A percentile compares a stretch with the other conserved stretches of the same genome.
These are phyloP conservation scores for Euwallacea similis DNA, from an alignment of 1,140 invertebrate species.

Conservation along the genomic window DNA sequence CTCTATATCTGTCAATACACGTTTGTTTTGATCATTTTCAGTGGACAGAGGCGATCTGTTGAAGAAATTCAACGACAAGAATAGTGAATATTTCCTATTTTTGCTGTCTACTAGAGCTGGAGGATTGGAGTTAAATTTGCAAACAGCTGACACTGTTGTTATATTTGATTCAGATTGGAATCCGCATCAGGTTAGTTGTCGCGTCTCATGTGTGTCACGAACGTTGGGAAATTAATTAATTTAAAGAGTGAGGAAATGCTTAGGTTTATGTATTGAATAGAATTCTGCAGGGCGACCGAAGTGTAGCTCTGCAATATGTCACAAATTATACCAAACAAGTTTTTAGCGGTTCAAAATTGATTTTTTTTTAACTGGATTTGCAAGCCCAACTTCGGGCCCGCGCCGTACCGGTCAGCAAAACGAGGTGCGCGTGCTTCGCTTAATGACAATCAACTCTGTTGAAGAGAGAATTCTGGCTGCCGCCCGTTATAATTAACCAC, in stretches of 20 bases:
- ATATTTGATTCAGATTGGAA: slow-evolving; percentile 99
- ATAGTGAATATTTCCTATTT: slow-evolving; percentile 94
- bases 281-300: no score
- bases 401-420: slow-evolving; percentile 98
- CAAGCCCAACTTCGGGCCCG: slow-evolving; percentile 99
- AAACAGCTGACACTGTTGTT: slow-evolving; percentile 97
- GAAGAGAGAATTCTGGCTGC: slow-evolving; percentile 98
- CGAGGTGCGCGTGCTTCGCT: slow-evolving; percentile 92
- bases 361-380: slow-evolving; percentile 69
- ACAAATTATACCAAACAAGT: no score
- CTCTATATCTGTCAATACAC: neutral
- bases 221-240: neutral
- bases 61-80: slow-evolving; percentile 87
- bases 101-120: slow-evolving; percentile 95
- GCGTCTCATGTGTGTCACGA: neutral
- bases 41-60: slow-evolving; percentile 95
- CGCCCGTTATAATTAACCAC: slow-evolving; percentile 91
- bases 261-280: no score
- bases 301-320: no score
- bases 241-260: no score
- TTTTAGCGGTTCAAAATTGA: no score
- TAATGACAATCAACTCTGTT: slow-evolving; percentile 99
- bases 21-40: neutral
- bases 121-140: slow-evolving; percentile 95
- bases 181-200: slow-evolving; percentile 87